Evolutionary conservation across 2,797 vertebrate species (phyloP).

Genomic region (Prionace glauca): DNA sequence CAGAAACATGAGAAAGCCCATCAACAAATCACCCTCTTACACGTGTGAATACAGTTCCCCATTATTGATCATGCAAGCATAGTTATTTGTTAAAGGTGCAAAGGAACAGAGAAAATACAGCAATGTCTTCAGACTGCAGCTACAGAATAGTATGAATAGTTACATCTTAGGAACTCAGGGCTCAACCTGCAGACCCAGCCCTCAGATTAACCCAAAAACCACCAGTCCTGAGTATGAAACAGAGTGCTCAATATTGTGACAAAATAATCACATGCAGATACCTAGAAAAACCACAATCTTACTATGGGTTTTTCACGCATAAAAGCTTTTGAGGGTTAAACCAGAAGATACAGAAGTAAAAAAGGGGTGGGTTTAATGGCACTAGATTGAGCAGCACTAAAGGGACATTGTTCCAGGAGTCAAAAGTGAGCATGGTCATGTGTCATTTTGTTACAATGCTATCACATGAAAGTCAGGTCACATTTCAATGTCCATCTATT

Average conservation of each 20-base stretch:
- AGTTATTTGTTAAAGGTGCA: neutral
- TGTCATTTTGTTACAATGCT: neutral
- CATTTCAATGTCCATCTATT: neutral
- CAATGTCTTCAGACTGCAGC: neutral
- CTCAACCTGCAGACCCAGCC: neutral
- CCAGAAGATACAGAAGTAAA: too few species aligned
- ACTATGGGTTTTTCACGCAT: neutral
- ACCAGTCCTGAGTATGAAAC: neutral
- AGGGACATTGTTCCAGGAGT: neutral
- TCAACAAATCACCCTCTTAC: constrained; percentile 3
- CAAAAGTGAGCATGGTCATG: neutral
- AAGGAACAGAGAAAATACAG: neutral
- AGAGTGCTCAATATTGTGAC: neutral
- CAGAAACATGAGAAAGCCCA: neutral
- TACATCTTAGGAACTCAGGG: neutral
- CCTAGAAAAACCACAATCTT: neutral
- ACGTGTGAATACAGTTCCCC: neutral
- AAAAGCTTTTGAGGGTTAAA: neutral
- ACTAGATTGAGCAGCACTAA: neutral
- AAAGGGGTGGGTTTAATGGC: neutral
- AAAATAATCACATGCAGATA: neutral
- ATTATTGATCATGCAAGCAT: neutral
- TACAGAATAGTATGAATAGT: neutral
- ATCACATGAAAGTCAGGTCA: neutral
- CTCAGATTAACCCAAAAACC: neutral